Evolutionary conservation across 2,797 vertebrate genomes (phyloP), one percentile per base, ranked within the genome.

Genomic region (Philypnodon macrostomus): DNA sequence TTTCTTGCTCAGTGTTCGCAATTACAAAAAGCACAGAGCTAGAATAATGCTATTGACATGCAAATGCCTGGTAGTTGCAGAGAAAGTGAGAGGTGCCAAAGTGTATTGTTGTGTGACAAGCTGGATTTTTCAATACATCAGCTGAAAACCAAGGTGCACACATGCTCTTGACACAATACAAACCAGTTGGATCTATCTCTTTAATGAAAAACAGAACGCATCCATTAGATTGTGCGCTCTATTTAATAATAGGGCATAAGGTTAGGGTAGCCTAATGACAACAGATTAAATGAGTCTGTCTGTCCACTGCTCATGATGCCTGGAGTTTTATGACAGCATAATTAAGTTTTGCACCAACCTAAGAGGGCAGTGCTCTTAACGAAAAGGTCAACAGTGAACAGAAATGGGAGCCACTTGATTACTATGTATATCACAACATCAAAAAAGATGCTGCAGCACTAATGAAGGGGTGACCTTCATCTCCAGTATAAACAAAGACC

Each of bases 401-500:
- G 64, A 56, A 47, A 71, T 57, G 67, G 35, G 62, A 75, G 75
- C 48, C 51, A 47, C 67, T 77, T 76, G 74, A 89, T 88, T 87
- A 80, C 75, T 79, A 85, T 81, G 80, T 85, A 84, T 82, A 84
- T 82, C 67, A 63, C 77, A 67, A 58, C 78, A 75, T 81, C 67
- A 77, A 79, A 84, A 84, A 70, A 70, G 70, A 85, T 70, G 70
- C 69, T 67, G 71, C 75, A 17, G 58, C 63, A 64, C 77, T 86
- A 88, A 86, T 85, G 80, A 85, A 79, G 69, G 68, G 47, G 39
- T 80, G 84, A 86, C 87, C 84, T 85, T 87, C 79, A 78, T 77
- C 65, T 66, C 31, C 38, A 49, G 66, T 5, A 14, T 72, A 77
- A 84, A 81, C 75, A 81, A 73, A 77, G 56, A 78, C 60, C 65